These are phyloP conservation scores for Urophycis tenuis DNA, from an alignment of 2,797 vertebrate genomes.

Conservation along the genomic window DNA sequence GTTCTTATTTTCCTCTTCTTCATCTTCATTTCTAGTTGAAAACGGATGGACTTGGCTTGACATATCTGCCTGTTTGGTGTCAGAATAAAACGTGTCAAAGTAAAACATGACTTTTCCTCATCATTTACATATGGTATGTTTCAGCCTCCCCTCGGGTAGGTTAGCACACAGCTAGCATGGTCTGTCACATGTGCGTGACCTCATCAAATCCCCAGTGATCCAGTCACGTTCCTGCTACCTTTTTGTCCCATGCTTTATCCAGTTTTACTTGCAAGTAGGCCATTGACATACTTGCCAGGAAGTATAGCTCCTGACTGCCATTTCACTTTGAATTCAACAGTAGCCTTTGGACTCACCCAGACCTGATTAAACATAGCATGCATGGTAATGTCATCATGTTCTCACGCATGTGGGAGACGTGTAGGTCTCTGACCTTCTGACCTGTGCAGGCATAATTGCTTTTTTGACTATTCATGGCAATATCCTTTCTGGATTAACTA, in stretches of 20 bases:
- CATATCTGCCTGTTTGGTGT: not conserved
- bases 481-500: not conserved
- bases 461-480: constrained; percentile 22
- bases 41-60: constrained; percentile 24
- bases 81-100: not conserved
- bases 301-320: not conserved
- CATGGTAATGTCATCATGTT: not conserved
- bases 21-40: not conserved
- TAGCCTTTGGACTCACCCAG: not conserved
- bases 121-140: not conserved
- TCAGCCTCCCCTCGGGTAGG: not conserved
- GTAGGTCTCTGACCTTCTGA: constrained; percentile 34
- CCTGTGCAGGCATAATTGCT: constrained; percentile 30
- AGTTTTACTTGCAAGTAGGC: not conserved
- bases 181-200: not conserved
- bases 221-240: not conserved
- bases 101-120: not conserved
- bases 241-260: not conserved
- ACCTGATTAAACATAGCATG: not conserved
- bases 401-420: not conserved
- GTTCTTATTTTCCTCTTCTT: not conserved
- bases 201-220: not conserved
- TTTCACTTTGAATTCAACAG: not conserved
- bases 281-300: not conserved
- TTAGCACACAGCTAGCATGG: not conserved